These are phyloP conservation scores for Fistularia tabacaria DNA, from an alignment of 2,797 vertebrate species.

Conservation along the genomic window DNA sequence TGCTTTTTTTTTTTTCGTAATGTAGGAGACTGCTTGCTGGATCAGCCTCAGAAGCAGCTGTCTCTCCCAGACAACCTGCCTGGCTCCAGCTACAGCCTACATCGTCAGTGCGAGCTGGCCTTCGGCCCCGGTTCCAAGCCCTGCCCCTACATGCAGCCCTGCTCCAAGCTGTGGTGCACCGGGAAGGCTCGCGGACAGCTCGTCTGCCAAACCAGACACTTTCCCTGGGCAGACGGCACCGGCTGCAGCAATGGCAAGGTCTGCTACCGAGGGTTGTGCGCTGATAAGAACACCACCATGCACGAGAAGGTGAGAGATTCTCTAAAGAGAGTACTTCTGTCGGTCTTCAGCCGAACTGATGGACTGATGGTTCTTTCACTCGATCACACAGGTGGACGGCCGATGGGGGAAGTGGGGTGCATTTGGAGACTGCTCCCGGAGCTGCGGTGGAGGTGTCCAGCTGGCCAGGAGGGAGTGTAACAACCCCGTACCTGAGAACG, in stretches of 20 bases:
- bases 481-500: slow-evolving; percentile 85
- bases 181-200: slow-evolving; percentile 91
- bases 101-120: slow-evolving; percentile 93
- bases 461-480: slow-evolving; percentile 88
- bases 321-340: too few relatives aligned
- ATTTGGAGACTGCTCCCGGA: slow-evolving; percentile 88
- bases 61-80: slow-evolving; percentile 81
- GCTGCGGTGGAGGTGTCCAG: slow-evolving; percentile 90
- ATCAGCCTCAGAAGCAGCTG: slow-evolving; percentile 89
- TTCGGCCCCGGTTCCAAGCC: slow-evolving; percentile 91
- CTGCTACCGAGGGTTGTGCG: slow-evolving; percentile 86
- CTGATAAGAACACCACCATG: slow-evolving; percentile 75
- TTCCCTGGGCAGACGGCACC: slow-evolving; percentile 97
- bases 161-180: slow-evolving; percentile 94
- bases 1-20: not conserved
- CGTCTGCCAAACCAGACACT: slow-evolving; percentile 96
- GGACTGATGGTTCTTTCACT: too few relatives aligned
- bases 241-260: slow-evolving; percentile 84
- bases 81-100: slow-evolving; percentile 82
- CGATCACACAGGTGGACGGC: slow-evolving; percentile 84
- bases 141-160: slow-evolving; percentile 94
- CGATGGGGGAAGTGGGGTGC: slow-evolving; percentile 92
- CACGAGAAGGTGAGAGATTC: slow-evolving; percentile 72
- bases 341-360: too few relatives aligned
- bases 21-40: slow-evolving; percentile 92